phyloP scores from a whole-genome alignment of 2,113 vertebrate genomes.

The Stegostoma tigrinum region DNA sequence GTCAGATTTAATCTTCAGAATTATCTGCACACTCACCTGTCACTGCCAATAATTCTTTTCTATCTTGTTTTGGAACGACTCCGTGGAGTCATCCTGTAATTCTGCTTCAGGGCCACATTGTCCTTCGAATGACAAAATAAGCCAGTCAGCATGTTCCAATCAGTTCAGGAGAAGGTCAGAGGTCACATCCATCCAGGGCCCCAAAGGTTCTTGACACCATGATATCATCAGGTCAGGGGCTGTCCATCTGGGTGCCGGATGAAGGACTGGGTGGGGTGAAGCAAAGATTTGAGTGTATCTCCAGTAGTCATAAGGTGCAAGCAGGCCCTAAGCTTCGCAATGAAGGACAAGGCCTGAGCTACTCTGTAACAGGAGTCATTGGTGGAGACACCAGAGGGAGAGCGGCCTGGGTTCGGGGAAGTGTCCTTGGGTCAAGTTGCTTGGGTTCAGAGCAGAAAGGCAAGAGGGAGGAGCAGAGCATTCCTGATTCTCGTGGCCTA shows the following conservation, averaged over 20 bases:
- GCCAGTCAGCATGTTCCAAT: neutral
- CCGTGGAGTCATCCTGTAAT: neutral
- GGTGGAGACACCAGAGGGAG: neutral
- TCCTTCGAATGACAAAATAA: neutral
- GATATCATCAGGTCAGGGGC: too few species aligned
- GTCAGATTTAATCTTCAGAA: neutral
- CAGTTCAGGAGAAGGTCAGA: neutral
- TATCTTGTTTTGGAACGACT: neutral
- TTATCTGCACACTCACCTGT: neutral
- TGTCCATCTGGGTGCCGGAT: too few species aligned
- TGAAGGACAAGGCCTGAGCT: too few species aligned
- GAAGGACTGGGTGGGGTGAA: too few species aligned
- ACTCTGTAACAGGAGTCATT: too few species aligned
- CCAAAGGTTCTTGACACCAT: too few species aligned
- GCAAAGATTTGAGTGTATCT: too few species aligned
- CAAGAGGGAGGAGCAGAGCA: too few species aligned
- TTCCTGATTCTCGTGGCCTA: too few species aligned
- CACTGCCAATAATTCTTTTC: neutral
- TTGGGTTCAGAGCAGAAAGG: too few species aligned
- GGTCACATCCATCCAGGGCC: neutral
- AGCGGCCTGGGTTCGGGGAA: neutral
- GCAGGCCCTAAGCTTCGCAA: too few species aligned
- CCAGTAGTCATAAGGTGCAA: too few species aligned
- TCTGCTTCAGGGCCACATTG: neutral
- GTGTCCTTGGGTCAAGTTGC: neutral